Percentiles rank a stretch among this genome's conserved stretches.
Evolutionary conservation across 2,888 invertebrate genomes (phyloP).

Genomic region (Nasonia oneida): DNA sequence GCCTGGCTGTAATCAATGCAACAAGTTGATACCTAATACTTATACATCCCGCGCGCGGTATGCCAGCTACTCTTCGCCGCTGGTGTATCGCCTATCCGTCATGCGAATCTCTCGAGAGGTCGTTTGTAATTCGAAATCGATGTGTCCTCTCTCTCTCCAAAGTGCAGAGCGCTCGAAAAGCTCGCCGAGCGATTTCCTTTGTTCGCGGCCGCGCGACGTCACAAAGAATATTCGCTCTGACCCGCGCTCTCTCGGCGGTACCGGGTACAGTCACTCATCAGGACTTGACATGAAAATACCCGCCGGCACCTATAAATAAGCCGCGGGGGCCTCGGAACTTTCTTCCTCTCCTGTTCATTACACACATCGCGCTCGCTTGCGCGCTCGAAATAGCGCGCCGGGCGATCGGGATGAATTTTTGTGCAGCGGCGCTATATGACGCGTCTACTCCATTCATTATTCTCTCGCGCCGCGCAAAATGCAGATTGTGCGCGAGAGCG

Average conservation of each 20-base stretch:
- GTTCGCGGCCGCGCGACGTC: background rate
- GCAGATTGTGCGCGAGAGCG: constrained; percentile 42
- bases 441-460: constrained; percentile 44
- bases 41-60: constrained; percentile 64
- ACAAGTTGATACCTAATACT: constrained; percentile 79
- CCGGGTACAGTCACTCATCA: background rate
- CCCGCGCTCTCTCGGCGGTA: background rate
- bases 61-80: constrained; percentile 34
- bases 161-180: too few relatives aligned
- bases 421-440: background rate
- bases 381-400: constrained; percentile 20
- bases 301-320: constrained; percentile 22
- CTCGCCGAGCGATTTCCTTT: background rate
- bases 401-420: constrained; percentile 37
- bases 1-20: constrained; percentile 77
- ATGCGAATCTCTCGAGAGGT: constrained; percentile 11
- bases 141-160: too few relatives aligned
- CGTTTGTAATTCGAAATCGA: too few relatives aligned
- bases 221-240: background rate
- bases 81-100: constrained; percentile 48
- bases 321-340: background rate
- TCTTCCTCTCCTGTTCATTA: constrained; percentile 39
- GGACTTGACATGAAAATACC: background rate
- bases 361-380: background rate
- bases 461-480: constrained; percentile 52